These are phyloP conservation scores for Leptopilina drosophilae DNA, from an alignment of 2,888 invertebrate species.

Conservation along the genomic window DNA sequence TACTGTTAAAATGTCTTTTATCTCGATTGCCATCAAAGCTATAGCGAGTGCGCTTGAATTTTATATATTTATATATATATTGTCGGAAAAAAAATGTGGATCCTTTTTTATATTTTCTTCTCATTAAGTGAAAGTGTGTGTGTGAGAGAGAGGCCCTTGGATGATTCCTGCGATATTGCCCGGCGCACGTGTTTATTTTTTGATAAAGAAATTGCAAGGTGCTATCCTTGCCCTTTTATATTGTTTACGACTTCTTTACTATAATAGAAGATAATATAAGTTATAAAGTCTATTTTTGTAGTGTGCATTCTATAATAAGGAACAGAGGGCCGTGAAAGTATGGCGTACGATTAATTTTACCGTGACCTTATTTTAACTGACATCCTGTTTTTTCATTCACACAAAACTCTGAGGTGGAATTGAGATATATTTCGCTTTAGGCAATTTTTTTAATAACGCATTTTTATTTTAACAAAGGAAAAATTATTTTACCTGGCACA, in stretches of 20 bases:
- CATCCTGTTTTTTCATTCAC: slow-evolving; percentile 28
- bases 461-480: no score
- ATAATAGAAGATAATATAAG: slow-evolving; percentile 25
- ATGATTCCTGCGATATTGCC: background rate
- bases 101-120: background rate
- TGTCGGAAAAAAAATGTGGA: background rate
- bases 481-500: no score
- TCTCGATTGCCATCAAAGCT: background rate
- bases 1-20: slow-evolving; percentile 30
- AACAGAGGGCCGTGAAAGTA: slow-evolving; percentile 24
- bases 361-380: slow-evolving; percentile 27
- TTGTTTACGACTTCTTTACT: slow-evolving; percentile 20
- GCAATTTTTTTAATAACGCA: background rate
- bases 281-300: slow-evolving; percentile 33
- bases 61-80: slow-evolving; percentile 10
- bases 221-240: slow-evolving; percentile 34
- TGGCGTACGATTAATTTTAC: slow-evolving; percentile 29
- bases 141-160: slow-evolving; percentile 3
- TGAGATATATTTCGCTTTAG: background rate
- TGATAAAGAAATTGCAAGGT: slow-evolving; percentile 14
- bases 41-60: background rate
- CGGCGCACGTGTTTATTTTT: background rate
- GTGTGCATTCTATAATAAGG: slow-evolving; percentile 18
- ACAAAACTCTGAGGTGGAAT: background rate
- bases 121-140: background rate